Conservation (phyloP, 2,797 vertebrate genomes). For the Acanthurus tractus region DNA sequence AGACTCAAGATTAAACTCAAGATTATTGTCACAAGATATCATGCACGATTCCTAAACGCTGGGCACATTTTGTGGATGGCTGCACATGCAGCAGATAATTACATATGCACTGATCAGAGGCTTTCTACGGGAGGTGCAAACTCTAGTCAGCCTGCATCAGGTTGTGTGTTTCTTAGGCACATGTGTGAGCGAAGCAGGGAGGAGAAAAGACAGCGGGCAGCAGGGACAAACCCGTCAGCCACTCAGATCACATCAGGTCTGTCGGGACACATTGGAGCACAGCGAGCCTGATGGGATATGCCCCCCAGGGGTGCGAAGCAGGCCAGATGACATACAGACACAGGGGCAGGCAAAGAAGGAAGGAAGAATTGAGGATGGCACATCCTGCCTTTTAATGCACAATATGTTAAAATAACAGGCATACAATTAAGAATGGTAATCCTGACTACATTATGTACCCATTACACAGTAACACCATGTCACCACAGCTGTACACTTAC, state of each 20-base stretch:
- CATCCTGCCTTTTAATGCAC: constrained; percentile 69
- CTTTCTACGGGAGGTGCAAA: constrained; percentile 65
- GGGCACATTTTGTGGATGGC: constrained; percentile 23
- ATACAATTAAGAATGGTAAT: constrained; percentile 65
- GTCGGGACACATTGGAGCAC: constrained; percentile 87
- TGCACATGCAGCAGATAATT: constrained; percentile 43
- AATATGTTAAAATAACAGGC: constrained; percentile 75
- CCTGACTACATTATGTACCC: constrained; percentile 54
- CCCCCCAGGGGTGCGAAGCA: constrained; percentile 81
- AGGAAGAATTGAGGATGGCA: constrained; percentile 74
- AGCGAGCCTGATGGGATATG: constrained; percentile 85
- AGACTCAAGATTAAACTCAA: constrained; percentile 47
- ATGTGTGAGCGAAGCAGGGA: constrained; percentile 67
- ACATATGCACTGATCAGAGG: constrained; percentile 48
- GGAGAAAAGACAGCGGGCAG: constrained; percentile 85
- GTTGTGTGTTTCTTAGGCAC: constrained; percentile 69
- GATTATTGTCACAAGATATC: constrained; percentile 22
- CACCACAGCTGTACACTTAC: constrained; percentile 27
- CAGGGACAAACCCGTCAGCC: constrained; percentile 86
- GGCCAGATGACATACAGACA: constrained; percentile 84
- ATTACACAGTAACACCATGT: constrained; percentile 61
- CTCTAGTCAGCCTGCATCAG: constrained; percentile 73
- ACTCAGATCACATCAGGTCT: constrained; percentile 88
- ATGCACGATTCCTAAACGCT: constrained; percentile 2
- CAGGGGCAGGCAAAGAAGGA: constrained; percentile 70